A percentile compares a stretch with the other conserved stretches of the same genome.
These are phyloP conservation scores for Oreortyx pictus DNA, from an alignment of 2,797 vertebrate species.

Conservation along the genomic window DNA sequence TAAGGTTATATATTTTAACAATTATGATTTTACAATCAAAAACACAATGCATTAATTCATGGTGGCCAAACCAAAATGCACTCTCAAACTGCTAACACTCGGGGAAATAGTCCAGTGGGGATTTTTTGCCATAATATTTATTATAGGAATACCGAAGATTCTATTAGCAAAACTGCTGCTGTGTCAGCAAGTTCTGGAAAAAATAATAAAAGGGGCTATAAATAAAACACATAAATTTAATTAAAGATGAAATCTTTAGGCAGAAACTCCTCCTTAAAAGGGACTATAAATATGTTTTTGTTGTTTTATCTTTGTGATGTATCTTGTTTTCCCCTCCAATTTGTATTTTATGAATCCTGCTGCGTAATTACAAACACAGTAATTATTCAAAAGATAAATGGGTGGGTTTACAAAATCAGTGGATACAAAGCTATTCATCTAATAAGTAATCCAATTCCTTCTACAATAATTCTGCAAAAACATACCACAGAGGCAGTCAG, in stretches of 20 bases:
- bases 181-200: conserved; percentile 56
- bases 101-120: conserved; percentile 36
- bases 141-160: conserved; percentile 50
- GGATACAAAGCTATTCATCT: conserved; percentile 28
- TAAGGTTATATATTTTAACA: conserved; percentile 57
- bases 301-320: conserved; percentile 42
- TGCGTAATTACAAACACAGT: conserved; percentile 50
- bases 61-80: conserved; percentile 46
- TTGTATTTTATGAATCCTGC: conserved; percentile 36
- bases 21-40: conserved; percentile 53
- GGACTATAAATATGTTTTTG: neutral
- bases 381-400: conserved; percentile 52
- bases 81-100: conserved; percentile 45
- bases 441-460: neutral
- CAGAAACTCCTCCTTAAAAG: conserved; percentile 21
- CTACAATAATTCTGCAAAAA: conserved; percentile 14
- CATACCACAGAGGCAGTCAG: neutral
- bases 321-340: conserved; percentile 18
- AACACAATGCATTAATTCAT: conserved; percentile 51
- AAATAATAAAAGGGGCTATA: conserved; percentile 56
- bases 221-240: conserved; percentile 69
- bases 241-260: conserved; percentile 63
- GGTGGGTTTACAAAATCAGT: neutral
- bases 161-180: conserved; percentile 27
- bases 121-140: conserved; percentile 58